Evolutionary conservation across 2,113 vertebrate species (phyloP).

Genomic region (Odocoileus hemionus): DNA sequence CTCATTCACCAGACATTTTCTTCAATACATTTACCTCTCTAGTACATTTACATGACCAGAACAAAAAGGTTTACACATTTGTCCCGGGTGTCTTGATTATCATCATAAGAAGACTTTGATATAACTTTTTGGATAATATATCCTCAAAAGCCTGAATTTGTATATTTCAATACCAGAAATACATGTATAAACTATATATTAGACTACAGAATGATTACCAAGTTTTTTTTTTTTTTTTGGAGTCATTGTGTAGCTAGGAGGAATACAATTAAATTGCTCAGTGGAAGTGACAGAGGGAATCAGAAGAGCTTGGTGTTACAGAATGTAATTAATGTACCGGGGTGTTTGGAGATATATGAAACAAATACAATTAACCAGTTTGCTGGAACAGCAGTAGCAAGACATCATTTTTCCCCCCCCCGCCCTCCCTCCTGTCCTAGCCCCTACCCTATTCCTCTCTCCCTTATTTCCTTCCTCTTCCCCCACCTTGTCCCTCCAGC

Average conservation of each 20-base stretch:
- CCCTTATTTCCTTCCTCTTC: slow-evolving; percentile 49
- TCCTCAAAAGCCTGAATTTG: neutral
- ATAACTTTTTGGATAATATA: neutral
- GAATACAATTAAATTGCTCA: slow-evolving; percentile 79
- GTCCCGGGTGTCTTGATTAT: neutral
- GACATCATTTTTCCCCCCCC: slow-evolving; percentile 72
- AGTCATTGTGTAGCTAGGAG: slow-evolving; percentile 65
- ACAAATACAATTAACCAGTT: slow-evolving; percentile 84
- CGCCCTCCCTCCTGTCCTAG: neutral
- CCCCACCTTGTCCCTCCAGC: slow-evolving; percentile 10
- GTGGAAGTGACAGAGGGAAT: slow-evolving; percentile 81
- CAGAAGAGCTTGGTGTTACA: slow-evolving; percentile 78
- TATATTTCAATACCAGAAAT: neutral
- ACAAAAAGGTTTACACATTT: neutral
- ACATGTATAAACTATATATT: slow-evolving; percentile 26
- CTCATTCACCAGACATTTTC: neutral
- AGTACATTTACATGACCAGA: neutral
- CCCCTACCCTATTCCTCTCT: neutral
- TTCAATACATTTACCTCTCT: neutral
- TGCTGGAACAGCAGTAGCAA: slow-evolving; percentile 70
- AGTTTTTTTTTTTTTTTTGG: slow-evolving; percentile 34
- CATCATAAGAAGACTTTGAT: neutral
- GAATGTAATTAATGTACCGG: slow-evolving; percentile 81
- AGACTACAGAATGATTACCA: slow-evolving; percentile 58
- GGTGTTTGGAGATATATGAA: slow-evolving; percentile 79